Percentiles rank a stretch among this genome's conserved stretches.
phyloP scores from a whole-genome alignment of 2,888 invertebrate species.

The Cheilosia variabilis region DNA sequence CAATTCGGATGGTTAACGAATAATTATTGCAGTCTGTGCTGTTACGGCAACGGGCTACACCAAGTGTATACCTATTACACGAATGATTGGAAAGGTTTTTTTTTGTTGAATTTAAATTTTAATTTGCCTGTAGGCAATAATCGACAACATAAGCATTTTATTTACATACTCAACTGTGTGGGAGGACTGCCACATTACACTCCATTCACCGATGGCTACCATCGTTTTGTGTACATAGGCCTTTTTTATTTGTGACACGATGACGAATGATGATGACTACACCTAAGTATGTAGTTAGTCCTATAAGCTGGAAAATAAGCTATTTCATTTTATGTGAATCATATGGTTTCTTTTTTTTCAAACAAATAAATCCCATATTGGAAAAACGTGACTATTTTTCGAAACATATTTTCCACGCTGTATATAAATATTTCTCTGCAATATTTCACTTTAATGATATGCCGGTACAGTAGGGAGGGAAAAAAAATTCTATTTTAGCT shows the following conservation, averaged over 20 bases:
- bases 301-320: background rate
- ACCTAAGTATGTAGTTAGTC: conserved; percentile 28
- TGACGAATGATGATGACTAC: conserved; percentile 41
- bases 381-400: conserved; percentile 55
- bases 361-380: conserved; percentile 35
- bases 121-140: conserved; percentile 32
- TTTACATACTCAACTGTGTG: conserved; percentile 25
- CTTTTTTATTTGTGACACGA: conserved; percentile 39
- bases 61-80: background rate
- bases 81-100: conserved; percentile 30
- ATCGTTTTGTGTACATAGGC: conserved; percentile 3
- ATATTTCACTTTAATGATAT: conserved; percentile 17
- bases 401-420: conserved; percentile 12
- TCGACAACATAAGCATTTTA: conserved; percentile 28
- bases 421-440: background rate
- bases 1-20: conserved; percentile 21
- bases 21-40: conserved; percentile 31
- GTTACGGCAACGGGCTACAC: background rate
- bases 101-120: conserved; percentile 14
- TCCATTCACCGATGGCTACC: conserved; percentile 20
- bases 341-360: conserved; percentile 28
- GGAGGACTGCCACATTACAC: conserved; percentile 11
- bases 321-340: conserved; percentile 17
- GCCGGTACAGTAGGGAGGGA: background rate
- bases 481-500: background rate